phyloP scores from a whole-genome alignment of 2,888 invertebrate species.

The Melanophora roralis region DNA sequence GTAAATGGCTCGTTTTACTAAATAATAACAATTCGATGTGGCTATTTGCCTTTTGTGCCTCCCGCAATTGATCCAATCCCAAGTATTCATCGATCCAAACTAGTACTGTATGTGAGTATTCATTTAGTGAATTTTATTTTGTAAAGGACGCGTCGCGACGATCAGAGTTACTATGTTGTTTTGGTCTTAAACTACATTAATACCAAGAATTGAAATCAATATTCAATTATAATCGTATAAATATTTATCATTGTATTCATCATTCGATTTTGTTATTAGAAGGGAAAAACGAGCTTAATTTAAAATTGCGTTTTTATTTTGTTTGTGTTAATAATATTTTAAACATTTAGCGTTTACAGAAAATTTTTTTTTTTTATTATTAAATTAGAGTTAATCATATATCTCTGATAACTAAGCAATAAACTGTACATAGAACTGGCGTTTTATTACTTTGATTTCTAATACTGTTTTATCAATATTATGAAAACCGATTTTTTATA shows the following conservation, averaged over 20 bases:
- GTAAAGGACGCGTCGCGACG: too few relatives aligned
- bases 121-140: neutral
- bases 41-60: constrained; percentile 57
- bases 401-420: too few relatives aligned
- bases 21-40: constrained; percentile 63
- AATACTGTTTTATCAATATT: too few relatives aligned
- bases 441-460: neutral
- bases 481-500: too few relatives aligned
- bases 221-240: constrained; percentile 71
- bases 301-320: constrained; percentile 27
- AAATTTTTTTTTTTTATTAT: constrained; percentile 12
- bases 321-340: constrained; percentile 22
- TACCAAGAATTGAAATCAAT: constrained; percentile 68
- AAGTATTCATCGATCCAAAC: constrained; percentile 10
- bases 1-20: constrained; percentile 46
- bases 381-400: too few relatives aligned
- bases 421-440: too few relatives aligned
- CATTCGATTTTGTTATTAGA: constrained; percentile 23
- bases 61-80: constrained; percentile 59
- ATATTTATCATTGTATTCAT: constrained; percentile 13
- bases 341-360: neutral
- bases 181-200: constrained; percentile 53
- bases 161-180: constrained; percentile 4
- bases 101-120: constrained; percentile 31
- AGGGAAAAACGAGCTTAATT: neutral